phyloP scores from a whole-genome alignment of 23 tunicate genomes.

The Clavelina lepadiformis region DNA sequence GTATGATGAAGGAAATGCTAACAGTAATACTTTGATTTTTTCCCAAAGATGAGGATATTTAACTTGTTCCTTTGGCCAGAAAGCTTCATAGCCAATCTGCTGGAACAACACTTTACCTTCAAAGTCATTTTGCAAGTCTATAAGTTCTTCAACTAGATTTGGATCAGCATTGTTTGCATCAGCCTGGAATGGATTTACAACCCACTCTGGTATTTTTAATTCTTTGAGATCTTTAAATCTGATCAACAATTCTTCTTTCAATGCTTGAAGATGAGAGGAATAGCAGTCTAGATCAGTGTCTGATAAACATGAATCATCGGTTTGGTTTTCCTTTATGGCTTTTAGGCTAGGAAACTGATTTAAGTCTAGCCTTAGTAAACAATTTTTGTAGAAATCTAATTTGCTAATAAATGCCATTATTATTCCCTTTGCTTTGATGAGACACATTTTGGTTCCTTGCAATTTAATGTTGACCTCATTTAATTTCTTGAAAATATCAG shows the following conservation, averaged over 20 bases:
- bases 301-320: constrained; percentile 11
- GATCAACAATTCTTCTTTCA: constrained; percentile 13
- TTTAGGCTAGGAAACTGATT: constrained; percentile 12
- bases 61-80: constrained; percentile 6
- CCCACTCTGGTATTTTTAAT: constrained; percentile 18
- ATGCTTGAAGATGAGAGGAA: constrained; percentile 8
- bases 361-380: constrained; percentile 15
- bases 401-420: no score
- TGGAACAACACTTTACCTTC: constrained; percentile 20
- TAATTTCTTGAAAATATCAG: no score
- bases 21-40: constrained; percentile 11
- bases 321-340: constrained; percentile 13
- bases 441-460: no score
- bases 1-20: constrained; percentile 24
- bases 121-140: constrained; percentile 22
- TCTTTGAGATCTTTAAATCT: constrained; percentile 19
- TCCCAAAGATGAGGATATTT: constrained; percentile 12
- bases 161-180: no score
- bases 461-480: no score
- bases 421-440: no score
- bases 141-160: constrained; percentile 19
- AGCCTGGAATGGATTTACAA: neutral
- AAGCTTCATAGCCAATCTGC: constrained; percentile 22
- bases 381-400: constrained; percentile 14
- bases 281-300: constrained; percentile 16